Evolutionary conservation across 2,888 invertebrate genomes (phyloP).

Genomic region (Uloborus plumipes): DNA sequence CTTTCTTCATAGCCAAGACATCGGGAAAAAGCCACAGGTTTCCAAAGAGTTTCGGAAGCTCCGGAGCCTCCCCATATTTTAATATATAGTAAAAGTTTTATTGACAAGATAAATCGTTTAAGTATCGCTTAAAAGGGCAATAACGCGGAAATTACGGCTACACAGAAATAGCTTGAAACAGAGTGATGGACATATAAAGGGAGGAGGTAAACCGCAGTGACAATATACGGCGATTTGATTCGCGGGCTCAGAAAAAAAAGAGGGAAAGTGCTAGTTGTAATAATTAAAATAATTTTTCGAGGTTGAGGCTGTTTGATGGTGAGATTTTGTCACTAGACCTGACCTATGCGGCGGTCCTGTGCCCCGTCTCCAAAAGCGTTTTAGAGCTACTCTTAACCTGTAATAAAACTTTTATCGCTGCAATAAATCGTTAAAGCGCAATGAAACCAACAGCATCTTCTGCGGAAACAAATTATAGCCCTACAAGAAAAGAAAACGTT

Average conservation of each 20-base stretch:
- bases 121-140: constrained; percentile 62
- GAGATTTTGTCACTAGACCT: no score
- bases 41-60: constrained; percentile 46
- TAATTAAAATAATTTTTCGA: background rate
- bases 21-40: constrained; percentile 41
- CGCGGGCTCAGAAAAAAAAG: no score
- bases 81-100: constrained; percentile 65
- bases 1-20: no score
- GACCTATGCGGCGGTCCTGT: no score
- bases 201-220: background rate
- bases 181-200: background rate
- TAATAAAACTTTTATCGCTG: constrained; percentile 61
- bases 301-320: no score
- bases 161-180: constrained; percentile 41
- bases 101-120: constrained; percentile 64
- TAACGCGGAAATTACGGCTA: constrained; percentile 59
- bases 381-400: constrained; percentile 55
- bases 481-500: constrained; percentile 47
- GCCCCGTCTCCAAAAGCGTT: constrained; percentile 29
- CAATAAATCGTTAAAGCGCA: constrained; percentile 62
- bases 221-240: constrained; percentile 1
- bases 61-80: constrained; percentile 52
- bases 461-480: constrained; percentile 62
- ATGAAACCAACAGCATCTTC: constrained; percentile 60
- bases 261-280: background rate